These are phyloP conservation scores for Dipodomys stephensi DNA, from an alignment of 2,113 vertebrate genomes.

Conservation along the genomic window DNA sequence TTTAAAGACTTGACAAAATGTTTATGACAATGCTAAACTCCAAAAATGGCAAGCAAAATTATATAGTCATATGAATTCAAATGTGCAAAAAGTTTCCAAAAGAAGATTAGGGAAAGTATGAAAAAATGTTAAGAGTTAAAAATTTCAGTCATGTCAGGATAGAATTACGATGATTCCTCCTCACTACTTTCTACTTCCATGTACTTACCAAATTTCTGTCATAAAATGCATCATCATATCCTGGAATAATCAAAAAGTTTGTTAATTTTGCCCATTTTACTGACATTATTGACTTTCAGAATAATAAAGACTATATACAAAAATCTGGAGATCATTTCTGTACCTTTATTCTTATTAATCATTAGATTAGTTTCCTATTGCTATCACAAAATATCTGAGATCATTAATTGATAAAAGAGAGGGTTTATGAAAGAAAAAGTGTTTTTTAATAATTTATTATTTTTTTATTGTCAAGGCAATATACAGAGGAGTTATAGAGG, in stretches of 20 bases:
- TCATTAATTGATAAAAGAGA: neutral
- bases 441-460: no score
- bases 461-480: neutral
- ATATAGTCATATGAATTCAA: conserved; percentile 11
- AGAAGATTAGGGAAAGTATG: conserved; percentile 22
- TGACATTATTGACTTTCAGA: conserved; percentile 17
- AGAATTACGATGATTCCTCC: neutral
- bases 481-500: no score
- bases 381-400: neutral
- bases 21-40: conserved; percentile 36
- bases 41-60: conserved; percentile 40
- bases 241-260: neutral
- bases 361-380: neutral
- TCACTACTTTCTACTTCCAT: neutral
- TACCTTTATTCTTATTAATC: neutral
- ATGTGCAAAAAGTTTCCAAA: conserved; percentile 39
- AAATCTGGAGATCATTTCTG: conserved; percentile 14
- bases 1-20: conserved; percentile 41
- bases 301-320: neutral
- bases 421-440: neutral
- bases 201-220: neutral
- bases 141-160: neutral
- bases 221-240: neutral
- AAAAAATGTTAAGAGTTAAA: conserved; percentile 50
- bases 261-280: neutral